Evolutionary conservation across 2,113 vertebrate genomes (phyloP).

Genomic region (Pagrus major): DNA sequence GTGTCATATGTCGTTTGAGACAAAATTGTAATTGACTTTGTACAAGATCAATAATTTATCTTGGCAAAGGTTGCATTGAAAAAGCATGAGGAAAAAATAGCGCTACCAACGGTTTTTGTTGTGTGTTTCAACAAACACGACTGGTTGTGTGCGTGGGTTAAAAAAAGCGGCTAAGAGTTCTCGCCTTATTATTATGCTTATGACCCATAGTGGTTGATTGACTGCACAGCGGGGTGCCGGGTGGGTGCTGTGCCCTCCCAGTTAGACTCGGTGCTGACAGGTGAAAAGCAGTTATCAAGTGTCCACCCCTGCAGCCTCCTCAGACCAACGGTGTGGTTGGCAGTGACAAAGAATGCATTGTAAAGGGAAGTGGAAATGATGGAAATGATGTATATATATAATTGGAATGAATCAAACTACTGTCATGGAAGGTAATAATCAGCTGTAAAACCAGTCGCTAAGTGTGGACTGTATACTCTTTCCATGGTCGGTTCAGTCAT

Average conservation of each 20-base stretch:
- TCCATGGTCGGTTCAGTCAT: slow-evolving; percentile 35
- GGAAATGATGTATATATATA: not conserved
- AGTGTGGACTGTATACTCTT: slow-evolving; percentile 5
- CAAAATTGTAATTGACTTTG: not conserved
- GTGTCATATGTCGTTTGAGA: not conserved
- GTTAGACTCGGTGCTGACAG: not conserved
- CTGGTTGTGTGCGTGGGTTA: not conserved
- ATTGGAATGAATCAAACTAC: not conserved
- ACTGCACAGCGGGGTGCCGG: not conserved
- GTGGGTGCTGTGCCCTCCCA: not conserved
- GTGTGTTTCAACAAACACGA: not conserved
- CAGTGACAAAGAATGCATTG: not conserved
- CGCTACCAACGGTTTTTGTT: not conserved
- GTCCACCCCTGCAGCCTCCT: not conserved
- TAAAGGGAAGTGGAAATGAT: not conserved
- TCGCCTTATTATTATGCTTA: not conserved
- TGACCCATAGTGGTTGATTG: not conserved
- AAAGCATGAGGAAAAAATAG: not conserved
- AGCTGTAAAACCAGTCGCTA: not conserved
- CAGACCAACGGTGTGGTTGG: not conserved
- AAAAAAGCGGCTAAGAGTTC: not conserved
- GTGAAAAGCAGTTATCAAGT: not conserved
- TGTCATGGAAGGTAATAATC: not conserved
- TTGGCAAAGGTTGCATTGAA: not conserved
- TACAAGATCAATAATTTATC: not conserved